A percentile compares a stretch with the other conserved stretches of the same genome.
These are phyloP conservation scores for Molossus molossus DNA, from an alignment of 2,797 vertebrate species.

Conservation along the genomic window DNA sequence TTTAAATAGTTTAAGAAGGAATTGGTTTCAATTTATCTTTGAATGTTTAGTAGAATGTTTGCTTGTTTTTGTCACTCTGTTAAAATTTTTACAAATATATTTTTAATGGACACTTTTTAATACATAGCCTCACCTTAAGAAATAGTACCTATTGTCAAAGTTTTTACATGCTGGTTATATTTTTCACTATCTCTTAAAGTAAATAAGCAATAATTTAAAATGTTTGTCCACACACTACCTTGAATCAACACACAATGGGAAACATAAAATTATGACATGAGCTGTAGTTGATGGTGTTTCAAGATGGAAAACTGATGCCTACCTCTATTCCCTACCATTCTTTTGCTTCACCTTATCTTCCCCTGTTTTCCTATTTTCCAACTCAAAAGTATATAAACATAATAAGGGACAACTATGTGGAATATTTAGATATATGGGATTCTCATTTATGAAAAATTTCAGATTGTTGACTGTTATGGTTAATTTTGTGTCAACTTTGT, in stretches of 20 bases:
- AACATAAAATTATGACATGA: not conserved
- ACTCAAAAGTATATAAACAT: not conserved
- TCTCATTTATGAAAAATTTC: conserved; percentile 7
- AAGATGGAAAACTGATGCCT: not conserved
- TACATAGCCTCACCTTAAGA: not conserved
- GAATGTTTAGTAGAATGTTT: not conserved
- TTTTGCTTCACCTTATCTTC: not conserved
- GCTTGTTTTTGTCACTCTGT: not conserved
- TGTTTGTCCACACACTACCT: not conserved
- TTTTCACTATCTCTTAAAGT: conserved; percentile 45
- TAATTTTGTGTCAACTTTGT: conserved; percentile 13
- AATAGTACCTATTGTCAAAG: not conserved
- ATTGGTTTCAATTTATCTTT: conserved; percentile 31
- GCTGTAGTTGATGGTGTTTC: conserved; percentile 14
- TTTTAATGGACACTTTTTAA: conserved; percentile 34
- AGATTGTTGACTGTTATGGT: not conserved
- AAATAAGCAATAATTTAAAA: conserved; percentile 18
- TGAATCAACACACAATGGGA: not conserved
- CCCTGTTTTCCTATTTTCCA: conserved; percentile 49
- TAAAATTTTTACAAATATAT: conserved; percentile 15
- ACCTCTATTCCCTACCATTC: not conserved
- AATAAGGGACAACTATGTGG: not conserved
- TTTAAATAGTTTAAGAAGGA: not conserved
- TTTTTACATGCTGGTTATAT: conserved; percentile 19
- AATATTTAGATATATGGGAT: not conserved